Evolutionary conservation across 2,888 invertebrate genomes (phyloP), one percentile per base, ranked within the genome.

Genomic region (Himalopsyche japonica): DNA sequence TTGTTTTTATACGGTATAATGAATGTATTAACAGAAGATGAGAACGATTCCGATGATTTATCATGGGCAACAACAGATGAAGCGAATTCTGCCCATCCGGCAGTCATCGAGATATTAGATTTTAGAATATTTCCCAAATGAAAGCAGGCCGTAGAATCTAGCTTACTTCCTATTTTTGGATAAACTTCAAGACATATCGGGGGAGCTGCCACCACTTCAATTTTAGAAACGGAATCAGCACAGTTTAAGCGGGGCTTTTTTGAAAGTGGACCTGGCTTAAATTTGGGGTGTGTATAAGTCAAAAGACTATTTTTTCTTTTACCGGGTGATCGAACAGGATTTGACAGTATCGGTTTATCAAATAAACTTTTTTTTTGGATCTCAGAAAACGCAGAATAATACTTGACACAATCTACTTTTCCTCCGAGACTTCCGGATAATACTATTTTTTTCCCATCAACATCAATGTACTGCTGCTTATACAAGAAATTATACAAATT

Each of bases 181-280:
- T 89, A 89, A 24, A 94, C 89, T 86, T 93, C 91, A 77, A 94
- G 88, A 18, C 89, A 90, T 49, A 93, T 89, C 88, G 90, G 90
- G n/a, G 94, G 94, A 76, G 94, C 89, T 82, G 90, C 89, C 70
- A 92, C 89, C 80, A 93, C 87, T 87, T 92, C 90, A 43, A 91
- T 90, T 82, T 90, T 88, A 87, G 93, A 93, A 86, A 91, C 89
- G 64, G 91, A 89, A 87, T 90, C 89, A 87, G 90, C 91, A 87
- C 91, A 91, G 27, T 70, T 83, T 34, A 93, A 89, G 81, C 88
- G 84, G 79, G 88, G 89, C 89, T 94, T 94, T 88, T 90, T 92
- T 81, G 90, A 89, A 77, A 94, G 89, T 4, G 94, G 94, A 0
- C 94, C 94, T 3, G 94, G 93, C 88, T 91, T 93, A 88, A 94